These are phyloP conservation scores for Suricata suricatta DNA, from an alignment of 2,113 vertebrate genomes.

Conservation along the genomic window DNA sequence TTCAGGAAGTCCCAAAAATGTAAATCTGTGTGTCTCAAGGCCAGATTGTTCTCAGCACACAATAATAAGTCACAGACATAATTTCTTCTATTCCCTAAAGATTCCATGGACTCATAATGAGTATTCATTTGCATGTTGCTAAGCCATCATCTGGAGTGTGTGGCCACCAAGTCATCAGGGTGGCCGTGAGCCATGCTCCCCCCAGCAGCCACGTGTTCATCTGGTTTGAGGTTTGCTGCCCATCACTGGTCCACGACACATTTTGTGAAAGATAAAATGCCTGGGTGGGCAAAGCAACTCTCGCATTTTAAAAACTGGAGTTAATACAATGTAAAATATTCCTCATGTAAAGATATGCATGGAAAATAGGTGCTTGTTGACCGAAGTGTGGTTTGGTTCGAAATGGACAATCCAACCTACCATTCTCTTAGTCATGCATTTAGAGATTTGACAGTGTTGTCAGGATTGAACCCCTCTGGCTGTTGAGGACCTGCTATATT, in stretches of 20 bases:
- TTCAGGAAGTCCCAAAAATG: not conserved
- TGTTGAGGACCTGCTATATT: no score
- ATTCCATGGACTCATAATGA: not conserved
- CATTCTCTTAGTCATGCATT: not conserved
- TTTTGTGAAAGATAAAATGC: not conserved
- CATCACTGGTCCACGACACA: not conserved
- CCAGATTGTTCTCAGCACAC: not conserved
- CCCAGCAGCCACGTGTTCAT: rapidly evolving
- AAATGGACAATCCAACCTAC: not conserved
- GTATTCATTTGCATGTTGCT: not conserved
- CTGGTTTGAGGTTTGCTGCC: not conserved
- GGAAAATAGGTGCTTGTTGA: not conserved
- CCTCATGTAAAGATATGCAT: not conserved
- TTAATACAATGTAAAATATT: not conserved
- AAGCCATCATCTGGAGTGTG: not conserved
- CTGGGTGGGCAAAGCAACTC: not conserved
- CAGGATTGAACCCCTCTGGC: no score
- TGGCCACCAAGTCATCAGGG: no score
- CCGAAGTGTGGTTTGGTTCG: not conserved
- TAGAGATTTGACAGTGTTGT: not conserved
- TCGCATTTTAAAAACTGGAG: not conserved
- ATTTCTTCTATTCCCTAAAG: not conserved
- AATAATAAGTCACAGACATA: not conserved
- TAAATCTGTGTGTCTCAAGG: not conserved
- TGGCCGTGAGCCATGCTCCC: not conserved